phyloP scores from a whole-genome alignment of 1,140 invertebrate species.

The Lepidurus couesii region DNA sequence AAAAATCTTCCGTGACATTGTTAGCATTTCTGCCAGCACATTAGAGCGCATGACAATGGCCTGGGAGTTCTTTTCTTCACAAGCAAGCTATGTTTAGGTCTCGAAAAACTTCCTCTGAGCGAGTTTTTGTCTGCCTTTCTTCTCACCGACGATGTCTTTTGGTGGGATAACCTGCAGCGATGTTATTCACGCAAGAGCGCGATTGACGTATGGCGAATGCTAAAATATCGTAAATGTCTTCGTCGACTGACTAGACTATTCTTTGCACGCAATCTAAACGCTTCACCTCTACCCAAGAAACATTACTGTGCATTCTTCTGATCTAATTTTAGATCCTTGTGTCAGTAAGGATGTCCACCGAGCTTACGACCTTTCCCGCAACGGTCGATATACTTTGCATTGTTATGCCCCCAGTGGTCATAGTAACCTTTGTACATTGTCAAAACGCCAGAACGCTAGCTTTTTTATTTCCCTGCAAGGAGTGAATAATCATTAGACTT shows the following conservation, averaged over 20 bases:
- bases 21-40: no score
- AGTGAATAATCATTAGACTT: no score
- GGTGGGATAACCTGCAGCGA: background rate
- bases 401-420: slow-evolving; percentile 9
- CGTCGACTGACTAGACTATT: background rate
- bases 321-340: background rate
- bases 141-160: background rate
- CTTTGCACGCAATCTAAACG: background rate
- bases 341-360: background rate
- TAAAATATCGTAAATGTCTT: slow-evolving; percentile 1
- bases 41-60: background rate
- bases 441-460: background rate
- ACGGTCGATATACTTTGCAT: slow-evolving; percentile 8
- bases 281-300: background rate
- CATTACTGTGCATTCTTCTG: background rate
- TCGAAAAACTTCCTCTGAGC: background rate
- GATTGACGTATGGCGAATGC: background rate
- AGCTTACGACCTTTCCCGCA: background rate
- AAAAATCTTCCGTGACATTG: no score
- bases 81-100: background rate
- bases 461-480: background rate
- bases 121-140: background rate
- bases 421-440: background rate
- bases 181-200: background rate
- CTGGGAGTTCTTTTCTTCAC: background rate